Evolutionary conservation across 2,113 vertebrate genomes (phyloP), one percentile per base, ranked within the genome.

Genomic region (Sorex fumeus): DNA sequence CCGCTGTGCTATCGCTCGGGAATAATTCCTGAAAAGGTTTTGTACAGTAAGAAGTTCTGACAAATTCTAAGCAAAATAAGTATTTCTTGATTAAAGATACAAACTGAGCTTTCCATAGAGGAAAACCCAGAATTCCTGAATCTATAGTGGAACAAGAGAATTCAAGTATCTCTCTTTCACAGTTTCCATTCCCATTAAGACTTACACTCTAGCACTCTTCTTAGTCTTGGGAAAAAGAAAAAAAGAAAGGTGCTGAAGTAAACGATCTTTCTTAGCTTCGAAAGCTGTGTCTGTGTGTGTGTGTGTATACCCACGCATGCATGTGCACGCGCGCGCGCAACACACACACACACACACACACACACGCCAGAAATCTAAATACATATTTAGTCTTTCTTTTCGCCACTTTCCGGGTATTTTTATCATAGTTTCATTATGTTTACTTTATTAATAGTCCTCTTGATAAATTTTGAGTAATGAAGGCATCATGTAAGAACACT

Each of bases 401-500:
- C n/a, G n/a, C 53, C 27, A 50, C 9, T 53, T 0, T 45, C 71
- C 27, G 0, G 4, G 71, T 3, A 0, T 47, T 66, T 72, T 86
- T 80, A 34, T 28, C 53, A 60, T 60, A 60, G 18, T 19, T 10
- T 50, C 18, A 60, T 60, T 23, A 60, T 60, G 16, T 21, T 21
- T 7, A 23, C 21, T 60, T n/a, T 2, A 16, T 25, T 91, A 70
- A 43, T 1, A 88, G 66, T 70, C 47, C 80, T 69, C 18, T 62
- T 60, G 40, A 91, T 32, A 66, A 66, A 66, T 66, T 70, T 50
- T 70, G 71, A 74, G 66, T 86, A 93, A 93, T 3, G 57, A 88
- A 96, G 78, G 90, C 34, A 75, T 21, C 74, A 13, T 6, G 62
- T 95, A 27, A 67, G 75, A 81, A 88, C 36, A 86, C 18, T 19